Base-by-base conservation (phyloP, 2,113 vertebrate genomes). In the Cyanoderma ruficeps region DNA sequence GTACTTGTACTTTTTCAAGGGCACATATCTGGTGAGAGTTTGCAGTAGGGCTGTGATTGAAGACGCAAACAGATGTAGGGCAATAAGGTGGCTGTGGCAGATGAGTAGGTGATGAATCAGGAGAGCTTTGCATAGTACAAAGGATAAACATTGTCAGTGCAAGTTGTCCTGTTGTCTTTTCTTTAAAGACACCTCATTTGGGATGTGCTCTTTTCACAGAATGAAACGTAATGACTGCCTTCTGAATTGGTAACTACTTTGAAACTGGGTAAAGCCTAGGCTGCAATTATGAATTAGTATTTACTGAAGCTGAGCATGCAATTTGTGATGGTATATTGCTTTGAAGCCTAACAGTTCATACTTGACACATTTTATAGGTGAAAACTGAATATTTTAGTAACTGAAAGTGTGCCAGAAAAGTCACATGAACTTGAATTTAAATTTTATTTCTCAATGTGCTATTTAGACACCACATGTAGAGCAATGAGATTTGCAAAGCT, bases 61-160 rank as follows among this genome's bases (percentile, higher is more conserved):
- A 93, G 95, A 92, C 0, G 0, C 83, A 59, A 78, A 78, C 91
- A 94, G 91, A 95, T 89, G 76, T 67, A 92, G 80, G 56, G 47
- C 83, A 81, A 93, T 44, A 82, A 68, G 6, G 27, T 41, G 60
- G 72, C 83, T 78, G 76, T 5, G 39, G 79, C 67, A 93, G 90
- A 90, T 88, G 90, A 95, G 63, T 85, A 94, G 78, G 59, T 96
- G 94, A 94, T 96, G 94, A 96, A 94, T 96, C 93, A 95, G 82
- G 74, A 91, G 84, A 94, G 75, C 65, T 88, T 96, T 77, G 82
- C 49, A 19, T 13, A 91, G 78, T 72, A 94, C 91, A 96, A 94
- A 96, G 89, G 89, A 64, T 94, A 94, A 87, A 69, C 0, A 78
- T 91, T 96, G 91, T 93, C 93, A 94, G 78, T 74, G 64, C 63